Evolutionary conservation across 2,113 vertebrate species (phyloP).

Genomic region (Sceloporus undulatus): DNA sequence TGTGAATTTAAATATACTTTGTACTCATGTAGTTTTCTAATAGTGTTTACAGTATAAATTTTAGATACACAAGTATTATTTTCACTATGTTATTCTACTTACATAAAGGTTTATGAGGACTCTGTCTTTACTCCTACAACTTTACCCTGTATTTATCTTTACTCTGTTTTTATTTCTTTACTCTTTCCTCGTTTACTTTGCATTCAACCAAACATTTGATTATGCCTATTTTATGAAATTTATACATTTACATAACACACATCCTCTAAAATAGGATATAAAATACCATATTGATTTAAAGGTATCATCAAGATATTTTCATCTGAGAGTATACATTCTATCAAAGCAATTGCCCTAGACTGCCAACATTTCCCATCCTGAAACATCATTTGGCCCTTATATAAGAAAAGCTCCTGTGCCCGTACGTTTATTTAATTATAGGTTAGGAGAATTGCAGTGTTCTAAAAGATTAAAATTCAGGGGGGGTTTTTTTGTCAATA

Average conservation of each 20-base stretch:
- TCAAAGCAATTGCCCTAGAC: background rate
- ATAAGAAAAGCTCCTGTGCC: constrained; percentile 45
- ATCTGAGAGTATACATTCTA: constrained; percentile 43
- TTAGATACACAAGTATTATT: background rate
- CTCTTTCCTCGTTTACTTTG: background rate
- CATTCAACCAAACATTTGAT: background rate
- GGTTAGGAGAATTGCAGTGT: constrained; percentile 57
- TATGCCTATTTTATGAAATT: background rate
- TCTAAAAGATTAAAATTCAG: constrained; percentile 50
- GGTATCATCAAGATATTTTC: background rate
- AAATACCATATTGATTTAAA: constrained; percentile 34
- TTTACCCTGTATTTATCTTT: no score
- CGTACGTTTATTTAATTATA: constrained; percentile 60
- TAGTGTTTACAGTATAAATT: background rate
- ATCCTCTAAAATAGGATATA: constrained; percentile 5
- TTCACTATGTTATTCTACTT: background rate
- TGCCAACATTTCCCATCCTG: constrained; percentile 26
- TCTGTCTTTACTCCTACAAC: no score
- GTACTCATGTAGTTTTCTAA: background rate
- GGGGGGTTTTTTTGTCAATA: constrained; percentile 41
- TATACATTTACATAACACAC: background rate
- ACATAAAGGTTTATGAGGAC: background rate
- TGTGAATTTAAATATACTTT: background rate
- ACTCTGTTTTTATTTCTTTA: no score
- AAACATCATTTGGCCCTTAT: constrained; percentile 43